Conservation (phyloP, 2,888 invertebrate genomes). For the Enoplolaimus lenunculus region DNA sequence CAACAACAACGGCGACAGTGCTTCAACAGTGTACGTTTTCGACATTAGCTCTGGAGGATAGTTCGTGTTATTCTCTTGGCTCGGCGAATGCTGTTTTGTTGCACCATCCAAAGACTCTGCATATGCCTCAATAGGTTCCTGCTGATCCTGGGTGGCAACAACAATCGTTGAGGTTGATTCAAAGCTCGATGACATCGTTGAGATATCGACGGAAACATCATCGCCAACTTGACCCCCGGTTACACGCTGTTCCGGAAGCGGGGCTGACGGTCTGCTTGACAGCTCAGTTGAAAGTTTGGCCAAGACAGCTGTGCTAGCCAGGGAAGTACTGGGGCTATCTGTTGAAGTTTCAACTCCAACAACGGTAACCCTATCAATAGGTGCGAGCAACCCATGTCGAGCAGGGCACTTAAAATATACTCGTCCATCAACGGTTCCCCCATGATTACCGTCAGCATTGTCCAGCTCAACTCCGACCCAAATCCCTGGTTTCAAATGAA, state of each 20-base stretch:
- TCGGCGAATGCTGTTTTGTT: too few relatives aligned
- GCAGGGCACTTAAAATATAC: slow-evolving; percentile 50
- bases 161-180: too few relatives aligned
- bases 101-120: too few relatives aligned
- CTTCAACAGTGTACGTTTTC: background rate
- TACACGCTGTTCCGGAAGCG: background rate
- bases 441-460: slow-evolving; percentile 83
- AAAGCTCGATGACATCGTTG: too few relatives aligned
- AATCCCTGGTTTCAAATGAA: slow-evolving; percentile 54
- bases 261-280: background rate
- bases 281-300: too few relatives aligned
- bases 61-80: too few relatives aligned
- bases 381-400: background rate
- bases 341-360: background rate
- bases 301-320: too few relatives aligned
- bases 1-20: background rate
- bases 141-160: too few relatives aligned
- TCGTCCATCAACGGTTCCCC: slow-evolving; percentile 77
- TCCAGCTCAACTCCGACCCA: slow-evolving; percentile 94
- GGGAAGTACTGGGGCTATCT: too few relatives aligned
- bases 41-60: background rate
- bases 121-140: too few relatives aligned
- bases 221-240: background rate
- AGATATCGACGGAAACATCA: background rate
- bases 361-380: background rate